Conservation (phyloP, 2,113 vertebrate species). For the Anser cygnoides region DNA sequence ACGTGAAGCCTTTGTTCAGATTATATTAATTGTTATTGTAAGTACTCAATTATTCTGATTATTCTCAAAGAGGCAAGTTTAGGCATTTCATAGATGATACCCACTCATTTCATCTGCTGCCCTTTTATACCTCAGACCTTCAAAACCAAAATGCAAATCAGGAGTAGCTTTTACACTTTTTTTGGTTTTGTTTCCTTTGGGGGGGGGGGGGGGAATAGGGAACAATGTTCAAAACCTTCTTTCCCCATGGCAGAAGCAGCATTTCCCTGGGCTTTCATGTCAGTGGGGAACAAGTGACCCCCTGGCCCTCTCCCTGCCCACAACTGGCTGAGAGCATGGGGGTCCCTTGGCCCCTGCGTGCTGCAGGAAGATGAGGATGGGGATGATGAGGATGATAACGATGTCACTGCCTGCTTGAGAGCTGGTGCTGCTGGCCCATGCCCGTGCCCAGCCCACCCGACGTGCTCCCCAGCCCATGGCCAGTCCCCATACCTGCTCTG, state of each 20-base stretch:
- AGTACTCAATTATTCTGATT: not conserved
- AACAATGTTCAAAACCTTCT: not conserved
- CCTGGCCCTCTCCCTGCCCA: not conserved
- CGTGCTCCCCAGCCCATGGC: not conserved
- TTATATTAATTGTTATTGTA: not conserved
- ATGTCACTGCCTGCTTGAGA: not conserved
- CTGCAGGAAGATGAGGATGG: not conserved
- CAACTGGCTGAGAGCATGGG: not conserved
- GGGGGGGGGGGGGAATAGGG: not conserved
- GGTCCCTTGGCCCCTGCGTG: not conserved
- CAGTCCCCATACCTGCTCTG: not conserved
- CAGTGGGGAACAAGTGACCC: not conserved
- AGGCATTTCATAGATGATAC: not conserved
- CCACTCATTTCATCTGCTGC: not conserved
- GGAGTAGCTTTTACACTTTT: not conserved
- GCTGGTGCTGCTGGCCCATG: not conserved
- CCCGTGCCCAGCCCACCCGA: accelerated
- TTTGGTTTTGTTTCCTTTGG: not conserved
- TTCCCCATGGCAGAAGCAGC: not conserved
- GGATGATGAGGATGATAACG: too few relatives aligned
- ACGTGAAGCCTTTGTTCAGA: not conserved
- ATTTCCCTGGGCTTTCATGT: not conserved
- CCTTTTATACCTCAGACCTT: not conserved
- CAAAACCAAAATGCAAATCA: not conserved
- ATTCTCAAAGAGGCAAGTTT: not conserved